Evolutionary conservation across 2,888 invertebrate genomes (phyloP).

Genomic region (Drosophila prostipennis): DNA sequence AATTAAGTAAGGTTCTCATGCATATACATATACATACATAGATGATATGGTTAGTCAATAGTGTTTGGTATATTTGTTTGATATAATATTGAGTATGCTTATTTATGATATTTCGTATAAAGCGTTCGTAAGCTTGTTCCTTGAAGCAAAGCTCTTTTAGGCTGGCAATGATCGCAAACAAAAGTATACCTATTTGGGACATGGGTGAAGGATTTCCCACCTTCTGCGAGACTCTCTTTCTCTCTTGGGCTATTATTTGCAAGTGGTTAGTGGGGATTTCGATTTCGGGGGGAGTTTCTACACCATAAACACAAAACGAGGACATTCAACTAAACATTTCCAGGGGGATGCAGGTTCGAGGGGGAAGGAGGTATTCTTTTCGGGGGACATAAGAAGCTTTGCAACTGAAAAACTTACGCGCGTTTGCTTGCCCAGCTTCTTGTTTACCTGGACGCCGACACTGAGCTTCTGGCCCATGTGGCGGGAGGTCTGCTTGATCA

Average conservation of each 20-base stretch:
- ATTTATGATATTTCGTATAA: slow-evolving; percentile 36
- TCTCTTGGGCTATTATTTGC: slow-evolving; percentile 28
- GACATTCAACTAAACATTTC: slow-evolving; percentile 42
- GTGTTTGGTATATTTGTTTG: slow-evolving; percentile 9
- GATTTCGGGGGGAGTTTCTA: slow-evolving; percentile 27
- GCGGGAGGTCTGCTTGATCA: slow-evolving; percentile 96
- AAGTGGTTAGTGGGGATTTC: slow-evolving; percentile 31
- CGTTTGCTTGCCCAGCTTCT: slow-evolving; percentile 87
- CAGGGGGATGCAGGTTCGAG: slow-evolving; percentile 1
- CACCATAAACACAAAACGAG: slow-evolving; percentile 25
- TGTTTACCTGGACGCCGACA: slow-evolving; percentile 94
- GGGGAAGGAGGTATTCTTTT: slow-evolving; percentile 3
- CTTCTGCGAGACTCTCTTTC: slow-evolving; percentile 4
- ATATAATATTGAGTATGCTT: slow-evolving; percentile 21
- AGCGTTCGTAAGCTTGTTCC: slow-evolving; percentile 69
- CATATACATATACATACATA: not conserved
- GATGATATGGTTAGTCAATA: slow-evolving; percentile 17
- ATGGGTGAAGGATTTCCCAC: slow-evolving; percentile 7
- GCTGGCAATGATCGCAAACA: slow-evolving; percentile 20
- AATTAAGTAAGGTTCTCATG: slow-evolving; percentile 4
- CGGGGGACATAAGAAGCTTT: slow-evolving; percentile 80
- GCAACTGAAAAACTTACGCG: slow-evolving; percentile 88
- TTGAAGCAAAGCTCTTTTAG: slow-evolving; percentile 65
- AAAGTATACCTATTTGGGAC: slow-evolving; percentile 30
- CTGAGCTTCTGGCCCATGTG: slow-evolving; percentile 92